A percentile compares a stretch with the other conserved stretches of the same genome.
Conservation (phyloP, 2,888 invertebrate genomes). For the Dromius quadrimaculatus region DNA sequence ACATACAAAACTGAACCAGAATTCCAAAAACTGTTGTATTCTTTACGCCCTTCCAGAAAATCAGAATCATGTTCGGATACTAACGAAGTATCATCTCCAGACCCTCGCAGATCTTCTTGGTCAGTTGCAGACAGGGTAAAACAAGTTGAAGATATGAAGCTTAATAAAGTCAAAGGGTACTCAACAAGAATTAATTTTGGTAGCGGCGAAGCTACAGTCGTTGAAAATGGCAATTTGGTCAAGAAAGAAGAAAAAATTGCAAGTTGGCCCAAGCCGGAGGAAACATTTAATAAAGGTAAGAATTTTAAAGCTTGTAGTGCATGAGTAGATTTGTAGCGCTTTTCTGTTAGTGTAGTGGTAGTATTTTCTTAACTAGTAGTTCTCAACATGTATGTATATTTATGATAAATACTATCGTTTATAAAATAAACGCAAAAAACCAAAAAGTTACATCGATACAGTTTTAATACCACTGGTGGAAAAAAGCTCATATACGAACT, state of each 20-base stretch:
- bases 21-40: slow-evolving; percentile 63
- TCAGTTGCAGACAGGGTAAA: slow-evolving; percentile 69
- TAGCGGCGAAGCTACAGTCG: slow-evolving; percentile 65
- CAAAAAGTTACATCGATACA: no score
- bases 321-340: slow-evolving; percentile 29
- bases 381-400: neutral
- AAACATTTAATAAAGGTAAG: slow-evolving; percentile 60
- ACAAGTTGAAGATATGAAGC: slow-evolving; percentile 65
- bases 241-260: slow-evolving; percentile 58
- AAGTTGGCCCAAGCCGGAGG: slow-evolving; percentile 62
- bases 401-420: no score
- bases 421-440: no score
- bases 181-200: slow-evolving; percentile 73
- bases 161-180: slow-evolving; percentile 66
- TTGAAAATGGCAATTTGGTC: slow-evolving; percentile 60
- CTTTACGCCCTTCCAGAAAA: slow-evolving; percentile 60
- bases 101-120: slow-evolving; percentile 60
- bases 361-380: neutral
- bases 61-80: slow-evolving; percentile 55
- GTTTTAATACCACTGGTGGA: no score
- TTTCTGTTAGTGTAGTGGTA: slow-evolving; percentile 18
- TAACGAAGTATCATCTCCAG: slow-evolving; percentile 55
- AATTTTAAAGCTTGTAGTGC: neutral
- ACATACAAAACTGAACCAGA: slow-evolving; percentile 61
- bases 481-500: no score